Base-by-base conservation (phyloP, 2,113 vertebrate species). In the Galemys pyrenaicus region DNA sequence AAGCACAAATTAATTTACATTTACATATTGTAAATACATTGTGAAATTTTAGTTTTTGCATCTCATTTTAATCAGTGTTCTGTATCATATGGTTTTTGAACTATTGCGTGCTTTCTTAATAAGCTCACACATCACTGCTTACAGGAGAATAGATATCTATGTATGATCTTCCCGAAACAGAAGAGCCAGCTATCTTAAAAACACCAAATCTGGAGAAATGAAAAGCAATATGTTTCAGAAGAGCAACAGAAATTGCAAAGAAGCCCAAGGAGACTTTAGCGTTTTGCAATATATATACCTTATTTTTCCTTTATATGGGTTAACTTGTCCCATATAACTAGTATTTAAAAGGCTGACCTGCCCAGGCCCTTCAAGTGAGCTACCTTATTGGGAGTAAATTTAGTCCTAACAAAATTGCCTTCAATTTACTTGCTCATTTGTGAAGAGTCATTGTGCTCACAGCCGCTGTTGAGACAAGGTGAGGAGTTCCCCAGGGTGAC, bases 171-270 rank as follows among this genome's bases (percentile, higher is more conserved):
- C 24, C 75, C 30, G 26, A 95, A 95, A 94, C 28, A 88, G n/a
- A 88, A 84, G 24, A 86, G 35, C 86, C 83, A 89, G 35, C 22
- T 93, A 80, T 83, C 78, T 79, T 74, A 89, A 92, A 92, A 94
- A 92, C 16, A 30, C 17, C 51, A 89, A 89, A 79, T 75, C 41
- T 79, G 32, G 37, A 94, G 51, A 89, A 94, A 95, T 51, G 19
- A 91, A 96, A 94, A 95, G 70, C 41, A 96, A 87, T 75, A 71
- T 87, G 80, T 80, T 95, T 94, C 84, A 93, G 20, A 94, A 88
- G 35, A 94, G 83, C 54, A 80, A 75, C 0, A 88, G 32, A 94
- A 77, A 88, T 37, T 70, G 32, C 4, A 0, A 32, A 46, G 51
- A 89, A 86, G 3, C 54, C 39, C 39, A 60, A 20, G 19, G 84